phyloP scores from a whole-genome alignment of 2,888 invertebrate species.

The Pandemis cinnamomeana region DNA sequence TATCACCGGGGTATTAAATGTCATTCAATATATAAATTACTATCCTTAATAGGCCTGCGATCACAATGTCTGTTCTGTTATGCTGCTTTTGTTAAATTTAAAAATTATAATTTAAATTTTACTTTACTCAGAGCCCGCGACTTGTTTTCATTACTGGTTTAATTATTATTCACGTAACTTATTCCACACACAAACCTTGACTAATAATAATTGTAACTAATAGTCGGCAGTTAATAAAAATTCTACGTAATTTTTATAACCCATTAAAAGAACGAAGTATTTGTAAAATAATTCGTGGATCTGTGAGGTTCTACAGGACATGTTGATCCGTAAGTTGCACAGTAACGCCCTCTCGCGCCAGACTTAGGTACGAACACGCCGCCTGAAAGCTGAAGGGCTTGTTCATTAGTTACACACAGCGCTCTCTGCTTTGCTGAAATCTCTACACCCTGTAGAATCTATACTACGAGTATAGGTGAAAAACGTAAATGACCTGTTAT shows the following conservation, averaged over 20 bases:
- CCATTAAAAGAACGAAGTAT: no score
- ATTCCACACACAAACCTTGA: not conserved
- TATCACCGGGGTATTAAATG: conserved; percentile 73
- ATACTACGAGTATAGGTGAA: not conserved
- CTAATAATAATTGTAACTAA: not conserved
- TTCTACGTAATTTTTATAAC: no score
- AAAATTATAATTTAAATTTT: conserved; percentile 59
- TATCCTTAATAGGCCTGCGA: conserved; percentile 59
- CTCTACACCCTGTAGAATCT: not conserved
- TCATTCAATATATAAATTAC: conserved; percentile 72
- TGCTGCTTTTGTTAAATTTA: conserved; percentile 61
- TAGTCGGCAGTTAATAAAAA: not conserved
- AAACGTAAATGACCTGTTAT: no score
- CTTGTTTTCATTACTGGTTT: conserved; percentile 12
- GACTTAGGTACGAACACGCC: conserved; percentile 53
- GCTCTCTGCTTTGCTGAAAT: conserved; percentile 24
- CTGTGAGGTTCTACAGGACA: not conserved
- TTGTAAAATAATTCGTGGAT: no score
- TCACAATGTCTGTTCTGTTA: conserved; percentile 55
- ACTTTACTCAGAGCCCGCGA: conserved; percentile 43
- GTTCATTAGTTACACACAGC: conserved; percentile 41
- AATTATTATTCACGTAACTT: conserved; percentile 15
- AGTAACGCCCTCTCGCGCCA: conserved; percentile 62
- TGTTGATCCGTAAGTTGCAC: not conserved
- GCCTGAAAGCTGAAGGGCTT: conserved; percentile 64